phyloP scores from a whole-genome alignment of 1,140 invertebrate genomes.

The Nymphalis io region DNA sequence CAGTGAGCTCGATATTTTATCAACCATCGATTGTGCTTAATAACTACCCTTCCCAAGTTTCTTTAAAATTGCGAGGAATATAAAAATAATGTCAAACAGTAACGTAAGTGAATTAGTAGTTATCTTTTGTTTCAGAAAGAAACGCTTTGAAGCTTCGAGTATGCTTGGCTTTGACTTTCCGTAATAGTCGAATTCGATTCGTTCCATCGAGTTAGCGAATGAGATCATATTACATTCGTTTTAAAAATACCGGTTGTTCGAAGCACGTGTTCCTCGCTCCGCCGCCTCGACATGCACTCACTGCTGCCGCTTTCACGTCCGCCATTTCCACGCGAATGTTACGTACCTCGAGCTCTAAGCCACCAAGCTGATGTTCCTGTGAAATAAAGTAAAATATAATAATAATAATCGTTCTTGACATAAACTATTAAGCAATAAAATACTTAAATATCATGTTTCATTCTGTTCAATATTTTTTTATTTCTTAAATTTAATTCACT shows the following conservation, averaged over 20 bases:
- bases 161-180: too few relatives aligned
- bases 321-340: slow-evolving; percentile 58
- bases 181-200: neutral
- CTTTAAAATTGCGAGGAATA: too few relatives aligned
- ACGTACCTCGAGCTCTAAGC: slow-evolving; percentile 58
- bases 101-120: too few relatives aligned
- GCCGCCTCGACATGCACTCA: slow-evolving; percentile 50
- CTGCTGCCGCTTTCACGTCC: slow-evolving; percentile 41
- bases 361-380: slow-evolving; percentile 61
- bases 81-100: too few relatives aligned
- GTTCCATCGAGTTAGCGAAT: neutral
- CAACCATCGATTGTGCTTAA: too few relatives aligned
- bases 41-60: too few relatives aligned
- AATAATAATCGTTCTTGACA: neutral
- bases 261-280: slow-evolving; percentile 56
- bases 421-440: neutral
- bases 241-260: slow-evolving; percentile 50
- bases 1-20: neutral
- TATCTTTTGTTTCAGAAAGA: too few relatives aligned
- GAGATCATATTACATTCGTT: neutral
- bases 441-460: too few relatives aligned
- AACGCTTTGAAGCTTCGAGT: too few relatives aligned
- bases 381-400: slow-evolving; percentile 2
- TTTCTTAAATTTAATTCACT: too few relatives aligned
- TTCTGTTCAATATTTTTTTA: too few relatives aligned